Evolutionary conservation across 2,113 vertebrate species (phyloP).

Genomic region (Pachypanchax playfairii): DNA sequence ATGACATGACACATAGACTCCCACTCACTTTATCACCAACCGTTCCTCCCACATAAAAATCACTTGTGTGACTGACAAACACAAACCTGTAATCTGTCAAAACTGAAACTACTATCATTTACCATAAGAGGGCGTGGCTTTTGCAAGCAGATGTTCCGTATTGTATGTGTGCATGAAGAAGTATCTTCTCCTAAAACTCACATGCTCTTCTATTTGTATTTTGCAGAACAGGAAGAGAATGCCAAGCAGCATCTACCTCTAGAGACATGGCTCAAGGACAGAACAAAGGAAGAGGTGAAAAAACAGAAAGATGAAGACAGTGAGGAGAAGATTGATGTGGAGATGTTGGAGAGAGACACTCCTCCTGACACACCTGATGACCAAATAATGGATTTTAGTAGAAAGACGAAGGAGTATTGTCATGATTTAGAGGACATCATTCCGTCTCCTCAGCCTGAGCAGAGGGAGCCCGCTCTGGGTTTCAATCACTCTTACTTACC

Average conservation of each 20-base stretch:
- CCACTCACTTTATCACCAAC: conserved; percentile 37
- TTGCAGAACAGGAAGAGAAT: conserved; percentile 59
- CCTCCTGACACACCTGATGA: conserved; percentile 77
- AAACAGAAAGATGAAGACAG: conserved; percentile 54
- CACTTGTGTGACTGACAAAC: conserved; percentile 59
- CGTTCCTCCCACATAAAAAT: conserved; percentile 50
- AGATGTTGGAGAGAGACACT: conserved; percentile 73
- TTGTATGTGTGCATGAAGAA: neutral
- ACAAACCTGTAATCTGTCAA: conserved; percentile 58
- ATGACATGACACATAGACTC: conserved; percentile 43
- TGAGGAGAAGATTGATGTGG: conserved; percentile 73
- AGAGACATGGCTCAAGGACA: conserved; percentile 33
- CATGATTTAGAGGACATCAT: conserved; percentile 19
- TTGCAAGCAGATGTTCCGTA: conserved; percentile 35
- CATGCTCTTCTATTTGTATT: neutral
- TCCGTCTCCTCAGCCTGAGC: conserved; percentile 32
- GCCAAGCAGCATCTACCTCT: conserved; percentile 63
- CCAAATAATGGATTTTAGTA: conserved; percentile 76
- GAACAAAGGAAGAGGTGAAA: conserved; percentile 50
- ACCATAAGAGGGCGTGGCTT: conserved; percentile 68
- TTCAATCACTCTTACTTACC: conserved; percentile 14
- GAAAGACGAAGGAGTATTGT: conserved; percentile 55
- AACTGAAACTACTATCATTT: conserved; percentile 77
- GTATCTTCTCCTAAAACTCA: neutral
- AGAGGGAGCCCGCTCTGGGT: conserved; percentile 37